Conservation (phyloP, 2,888 invertebrate species). For the Phytoseiulus persimilis region DNA sequence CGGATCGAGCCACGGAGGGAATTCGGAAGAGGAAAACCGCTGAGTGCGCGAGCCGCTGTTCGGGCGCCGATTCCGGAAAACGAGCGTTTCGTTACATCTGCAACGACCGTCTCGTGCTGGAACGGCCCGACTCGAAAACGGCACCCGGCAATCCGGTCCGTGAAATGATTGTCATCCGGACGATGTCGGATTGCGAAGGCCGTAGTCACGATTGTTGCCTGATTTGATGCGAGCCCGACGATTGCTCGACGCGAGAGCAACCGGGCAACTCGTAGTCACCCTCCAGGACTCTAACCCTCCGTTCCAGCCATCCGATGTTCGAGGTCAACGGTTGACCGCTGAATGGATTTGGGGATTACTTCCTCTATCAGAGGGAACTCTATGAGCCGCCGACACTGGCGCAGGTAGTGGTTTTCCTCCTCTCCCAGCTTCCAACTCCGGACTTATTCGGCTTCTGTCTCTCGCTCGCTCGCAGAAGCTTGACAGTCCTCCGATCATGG, state of each 20-base stretch:
- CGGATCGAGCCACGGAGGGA: neutral
- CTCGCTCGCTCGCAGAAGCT: neutral
- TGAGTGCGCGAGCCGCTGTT: neutral
- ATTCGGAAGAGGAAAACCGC: neutral
- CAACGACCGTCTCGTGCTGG: neutral
- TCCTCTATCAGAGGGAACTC: neutral
- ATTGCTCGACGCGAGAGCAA: neutral
- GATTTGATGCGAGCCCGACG: neutral
- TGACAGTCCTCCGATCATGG: neutral
- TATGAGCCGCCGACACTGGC: neutral
- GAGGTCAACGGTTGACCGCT: neutral
- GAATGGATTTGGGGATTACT: conserved; percentile 5
- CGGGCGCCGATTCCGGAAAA: neutral
- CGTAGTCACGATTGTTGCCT: too few relatives aligned
- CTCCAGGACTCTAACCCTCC: neutral
- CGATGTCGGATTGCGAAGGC: too few relatives aligned
- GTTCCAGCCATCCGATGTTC: neutral
- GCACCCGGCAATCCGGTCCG: too few relatives aligned
- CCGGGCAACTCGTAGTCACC: neutral
- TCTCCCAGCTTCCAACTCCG: neutral
- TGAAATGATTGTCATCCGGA: too few relatives aligned
- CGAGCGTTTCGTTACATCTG: neutral
- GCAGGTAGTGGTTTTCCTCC: neutral
- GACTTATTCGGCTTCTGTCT: neutral
- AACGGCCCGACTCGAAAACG: too few relatives aligned